Conservation (phyloP, 1,140 invertebrate species). For the Orius insidiosus region DNA sequence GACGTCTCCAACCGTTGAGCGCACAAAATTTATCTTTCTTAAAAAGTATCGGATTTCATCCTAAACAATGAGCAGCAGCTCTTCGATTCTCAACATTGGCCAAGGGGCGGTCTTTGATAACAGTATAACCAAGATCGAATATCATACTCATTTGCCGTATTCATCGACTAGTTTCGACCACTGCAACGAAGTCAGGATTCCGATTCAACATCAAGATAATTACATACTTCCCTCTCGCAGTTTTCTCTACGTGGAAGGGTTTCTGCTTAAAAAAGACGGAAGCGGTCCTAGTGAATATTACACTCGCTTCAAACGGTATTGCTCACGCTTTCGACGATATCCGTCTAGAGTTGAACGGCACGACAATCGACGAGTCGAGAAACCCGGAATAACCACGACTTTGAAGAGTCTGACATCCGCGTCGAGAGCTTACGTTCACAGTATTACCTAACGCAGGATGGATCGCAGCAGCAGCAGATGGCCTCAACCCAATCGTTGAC, state of each 20-base stretch:
- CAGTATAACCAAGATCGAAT: too few species aligned
- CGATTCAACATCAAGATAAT: conserved; percentile 25
- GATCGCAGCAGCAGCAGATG: conserved; percentile 11
- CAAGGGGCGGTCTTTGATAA: too few species aligned
- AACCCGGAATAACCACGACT: conserved; percentile 25
- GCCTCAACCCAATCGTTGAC: too few species aligned
- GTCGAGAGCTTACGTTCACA: conserved; percentile 14
- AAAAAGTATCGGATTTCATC: too few species aligned
- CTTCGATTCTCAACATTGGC: too few species aligned
- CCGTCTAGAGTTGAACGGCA: conserved; percentile 27
- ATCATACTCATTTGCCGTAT: too few species aligned
- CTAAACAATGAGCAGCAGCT: too few species aligned
- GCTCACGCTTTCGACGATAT: conserved; percentile 28
- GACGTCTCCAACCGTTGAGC: too few species aligned
- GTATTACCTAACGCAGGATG: conserved; percentile 22
- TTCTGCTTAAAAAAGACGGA: conserved; percentile 4
- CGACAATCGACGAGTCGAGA: conserved; percentile 27
- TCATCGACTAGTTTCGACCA: too few species aligned
- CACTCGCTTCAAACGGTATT: conserved; percentile 4
- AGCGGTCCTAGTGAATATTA: background rate
- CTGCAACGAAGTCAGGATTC: conserved; percentile 21
- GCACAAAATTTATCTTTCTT: too few species aligned
- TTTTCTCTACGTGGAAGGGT: conserved; percentile 24
- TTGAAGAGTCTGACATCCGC: conserved; percentile 25
- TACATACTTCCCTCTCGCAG: conserved; percentile 23